These are phyloP conservation scores for Eretmocerus hayati DNA, from an alignment of 2,888 invertebrate genomes.

Conservation along the genomic window DNA sequence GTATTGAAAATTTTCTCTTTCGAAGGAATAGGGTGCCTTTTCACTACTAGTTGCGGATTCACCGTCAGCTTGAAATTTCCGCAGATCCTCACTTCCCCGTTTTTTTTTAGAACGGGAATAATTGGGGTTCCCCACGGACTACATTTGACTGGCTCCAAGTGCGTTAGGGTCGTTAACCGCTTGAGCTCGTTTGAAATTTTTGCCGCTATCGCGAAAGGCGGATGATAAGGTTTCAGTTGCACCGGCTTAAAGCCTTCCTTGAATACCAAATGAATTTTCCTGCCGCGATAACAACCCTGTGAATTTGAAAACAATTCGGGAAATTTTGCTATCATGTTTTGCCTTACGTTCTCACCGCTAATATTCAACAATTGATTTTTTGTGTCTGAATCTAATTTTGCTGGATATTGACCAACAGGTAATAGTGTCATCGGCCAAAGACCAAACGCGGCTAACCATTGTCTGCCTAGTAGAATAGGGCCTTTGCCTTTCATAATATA, in stretches of 20 bases:
- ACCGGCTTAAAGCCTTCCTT: conserved; percentile 21
- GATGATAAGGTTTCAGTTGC: conserved; percentile 25
- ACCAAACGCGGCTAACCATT: not conserved
- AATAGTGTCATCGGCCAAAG: not conserved
- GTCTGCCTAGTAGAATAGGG: not conserved
- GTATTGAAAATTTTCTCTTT: conserved; percentile 29
- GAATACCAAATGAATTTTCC: conserved; percentile 22
- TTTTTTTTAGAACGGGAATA: conserved; percentile 29
- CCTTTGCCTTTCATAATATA: not conserved
- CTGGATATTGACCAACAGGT: not conserved
- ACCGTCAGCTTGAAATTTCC: conserved; percentile 29
- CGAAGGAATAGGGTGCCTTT: conserved; percentile 29
- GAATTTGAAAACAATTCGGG: conserved; percentile 12
- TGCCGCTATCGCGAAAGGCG: conserved; percentile 21
- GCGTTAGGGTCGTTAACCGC: conserved; percentile 22
- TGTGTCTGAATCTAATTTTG: not conserved
- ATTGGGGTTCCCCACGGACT: conserved; percentile 35
- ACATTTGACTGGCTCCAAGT: conserved; percentile 22
- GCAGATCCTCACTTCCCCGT: conserved; percentile 26
- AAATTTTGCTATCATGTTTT: conserved; percentile 15
- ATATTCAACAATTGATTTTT: too few species aligned
- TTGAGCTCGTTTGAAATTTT: conserved; percentile 20
- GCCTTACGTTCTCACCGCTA: too few species aligned
- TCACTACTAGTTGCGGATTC: conserved; percentile 26
- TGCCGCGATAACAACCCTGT: conserved; percentile 15